Evolutionary conservation across 2,888 invertebrate genomes (phyloP).

Genomic region (Thecocarcelia acutangulata): DNA sequence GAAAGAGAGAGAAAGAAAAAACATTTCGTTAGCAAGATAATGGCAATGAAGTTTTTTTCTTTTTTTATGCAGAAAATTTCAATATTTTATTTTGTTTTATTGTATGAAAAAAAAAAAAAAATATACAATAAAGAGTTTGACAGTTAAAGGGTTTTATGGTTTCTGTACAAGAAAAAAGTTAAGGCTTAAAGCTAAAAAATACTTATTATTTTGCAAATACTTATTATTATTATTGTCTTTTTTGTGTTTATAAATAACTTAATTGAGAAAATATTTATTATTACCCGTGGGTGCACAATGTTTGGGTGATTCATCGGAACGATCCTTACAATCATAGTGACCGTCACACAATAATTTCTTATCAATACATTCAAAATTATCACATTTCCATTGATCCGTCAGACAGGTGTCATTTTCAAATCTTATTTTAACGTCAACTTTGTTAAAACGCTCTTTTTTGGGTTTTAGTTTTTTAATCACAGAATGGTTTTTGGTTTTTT

Average conservation of each 20-base stretch:
- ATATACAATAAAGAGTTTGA: conserved; percentile 10
- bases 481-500: conserved; percentile 50
- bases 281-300: conserved; percentile 78
- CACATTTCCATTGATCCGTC: conserved; percentile 84
- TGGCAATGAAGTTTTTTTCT: conserved; percentile 31
- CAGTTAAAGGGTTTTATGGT: conserved; percentile 43
- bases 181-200: conserved; percentile 27
- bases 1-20: conserved; percentile 62
- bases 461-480: conserved; percentile 60
- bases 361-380: conserved; percentile 85
- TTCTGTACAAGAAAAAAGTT: conserved; percentile 25
- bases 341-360: conserved; percentile 84
- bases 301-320: conserved; percentile 83
- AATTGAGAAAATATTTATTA: conserved; percentile 30
- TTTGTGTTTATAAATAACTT: conserved; percentile 29
- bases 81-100: background rate
- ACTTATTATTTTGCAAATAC: conserved; percentile 24
- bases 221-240: conserved; percentile 3
- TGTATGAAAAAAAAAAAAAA: conserved; percentile 21
- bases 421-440: conserved; percentile 61
- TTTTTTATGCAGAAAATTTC: conserved; percentile 2
- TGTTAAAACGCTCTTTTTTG: conserved; percentile 68
- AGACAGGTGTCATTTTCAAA: conserved; percentile 73
- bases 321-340: conserved; percentile 84
- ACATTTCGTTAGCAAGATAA: conserved; percentile 43